Base-by-base conservation (phyloP, 2,888 invertebrate genomes). In the Drosophila paucipuncta region DNA sequence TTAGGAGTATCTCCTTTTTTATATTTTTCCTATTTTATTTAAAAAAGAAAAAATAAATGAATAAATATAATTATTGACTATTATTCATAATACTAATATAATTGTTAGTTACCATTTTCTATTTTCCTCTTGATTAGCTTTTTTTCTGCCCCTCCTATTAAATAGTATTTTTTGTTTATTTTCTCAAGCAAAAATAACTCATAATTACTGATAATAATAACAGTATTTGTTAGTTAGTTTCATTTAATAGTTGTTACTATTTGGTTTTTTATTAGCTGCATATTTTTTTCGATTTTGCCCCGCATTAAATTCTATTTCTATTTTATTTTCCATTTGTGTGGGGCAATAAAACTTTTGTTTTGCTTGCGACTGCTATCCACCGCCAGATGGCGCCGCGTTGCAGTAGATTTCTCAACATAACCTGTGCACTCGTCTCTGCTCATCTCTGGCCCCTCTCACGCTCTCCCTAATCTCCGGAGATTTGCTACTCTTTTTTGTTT, bases 371-470 rank as follows among this genome's bases (percentile, higher is more conserved):
- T 25, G 16, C 31, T 37, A 49, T 10, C 13, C 37, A 25, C 22
- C 68, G 50, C 71, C 71, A 81, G 78, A 73, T 81, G 81, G 81
- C 81, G 78, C 50, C 41, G 39, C 49, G 31, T 22, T 13, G 28
- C 11, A 25, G 35, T 35, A 11, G 35, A 22, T 16, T 22, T 16
- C 16, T 47, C 7, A 9, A 9, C 7, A 16, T 47, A 47, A 47
- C 47, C 47, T 47, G 25, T 25, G 47, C 16, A 7, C 33, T 10
- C 22, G 28, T 13, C 13, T 28, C 28, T 18, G 9, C 33, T 11
- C 47, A 22, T 7, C 47, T 4, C 13, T 13, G 2, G 13, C 47
- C 22, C 22, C 22, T 22, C 25, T 6, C 31, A 18, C 31, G 16
- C 9, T 52, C 28, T 25, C 33, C 25, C 30, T 76, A 78, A 78